phyloP scores from a whole-genome alignment of 2,888 invertebrate species.

The Brenthis ino region DNA sequence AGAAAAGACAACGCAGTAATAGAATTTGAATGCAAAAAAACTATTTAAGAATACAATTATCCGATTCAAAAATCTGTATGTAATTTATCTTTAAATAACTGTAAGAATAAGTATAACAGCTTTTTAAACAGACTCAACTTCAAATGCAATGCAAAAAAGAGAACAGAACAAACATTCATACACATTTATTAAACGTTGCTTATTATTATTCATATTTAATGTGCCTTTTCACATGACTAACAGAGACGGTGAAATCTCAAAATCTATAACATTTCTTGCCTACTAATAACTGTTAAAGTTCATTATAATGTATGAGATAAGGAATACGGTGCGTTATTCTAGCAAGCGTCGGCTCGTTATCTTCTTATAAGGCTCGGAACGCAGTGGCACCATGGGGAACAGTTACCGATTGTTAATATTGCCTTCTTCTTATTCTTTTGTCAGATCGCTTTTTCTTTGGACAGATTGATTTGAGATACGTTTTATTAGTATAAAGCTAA shows the following conservation, averaged over 20 bases:
- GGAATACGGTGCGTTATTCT: constrained; percentile 28
- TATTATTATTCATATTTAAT: background rate
- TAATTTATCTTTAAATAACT: constrained; percentile 1
- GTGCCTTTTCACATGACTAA: background rate
- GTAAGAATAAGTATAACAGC: too few relatives aligned
- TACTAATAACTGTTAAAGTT: constrained; percentile 25
- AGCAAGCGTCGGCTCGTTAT: constrained; percentile 29
- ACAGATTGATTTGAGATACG: constrained; percentile 71
- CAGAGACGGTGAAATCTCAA: constrained; percentile 5
- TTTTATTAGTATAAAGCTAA: constrained; percentile 65
- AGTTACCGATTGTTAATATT: constrained; percentile 74
- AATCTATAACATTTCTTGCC: constrained; percentile 19
- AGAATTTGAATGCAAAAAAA: constrained; percentile 11
- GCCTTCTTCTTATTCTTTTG: constrained; percentile 68
- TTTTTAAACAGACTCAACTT: too few relatives aligned
- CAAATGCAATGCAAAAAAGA: too few relatives aligned
- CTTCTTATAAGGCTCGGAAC: constrained; percentile 46
- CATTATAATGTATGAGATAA: constrained; percentile 28
- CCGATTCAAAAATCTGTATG: background rate
- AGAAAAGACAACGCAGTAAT: constrained; percentile 8
- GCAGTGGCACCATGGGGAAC: constrained; percentile 59
- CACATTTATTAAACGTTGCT: background rate
- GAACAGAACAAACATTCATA: too few relatives aligned
- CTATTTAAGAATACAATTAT: background rate
- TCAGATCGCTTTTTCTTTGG: constrained; percentile 69